phyloP scores from a whole-genome alignment of 1,140 invertebrate species.

The Plectrocnemia conspersa region DNA sequence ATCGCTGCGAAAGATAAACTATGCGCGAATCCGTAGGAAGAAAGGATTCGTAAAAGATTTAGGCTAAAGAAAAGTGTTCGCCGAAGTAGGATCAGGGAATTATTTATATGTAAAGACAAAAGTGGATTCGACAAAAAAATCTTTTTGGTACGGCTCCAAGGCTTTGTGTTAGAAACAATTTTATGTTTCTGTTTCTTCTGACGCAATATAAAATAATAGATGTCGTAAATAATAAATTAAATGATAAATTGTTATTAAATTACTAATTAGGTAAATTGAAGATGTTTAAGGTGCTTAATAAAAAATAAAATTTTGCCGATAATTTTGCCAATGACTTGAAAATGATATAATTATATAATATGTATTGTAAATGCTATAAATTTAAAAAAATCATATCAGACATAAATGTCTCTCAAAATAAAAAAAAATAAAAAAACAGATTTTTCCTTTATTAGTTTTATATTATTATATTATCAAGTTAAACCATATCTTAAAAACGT shows the following conservation, averaged over 20 bases:
- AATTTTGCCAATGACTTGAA: too few species aligned
- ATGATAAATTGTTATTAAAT: neutral
- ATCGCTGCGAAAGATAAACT: slow-evolving; percentile 27
- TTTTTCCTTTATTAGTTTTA: too few species aligned
- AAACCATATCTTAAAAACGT: too few species aligned
- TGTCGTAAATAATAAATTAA: too few species aligned
- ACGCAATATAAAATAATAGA: neutral
- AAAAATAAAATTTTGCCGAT: neutral
- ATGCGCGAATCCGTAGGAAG: slow-evolving; percentile 20
- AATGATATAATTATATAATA: too few species aligned
- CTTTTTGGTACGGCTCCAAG: too few species aligned
- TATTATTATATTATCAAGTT: too few species aligned
- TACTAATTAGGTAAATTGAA: neutral
- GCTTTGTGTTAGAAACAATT: neutral
- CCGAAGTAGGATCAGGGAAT: slow-evolving; percentile 7
- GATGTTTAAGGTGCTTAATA: neutral
- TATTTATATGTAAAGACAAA: neutral
- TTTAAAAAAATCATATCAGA: too few species aligned
- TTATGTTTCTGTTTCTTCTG: neutral
- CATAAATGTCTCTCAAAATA: too few species aligned
- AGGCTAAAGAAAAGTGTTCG: slow-evolving; percentile 2
- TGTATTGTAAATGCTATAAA: too few species aligned
- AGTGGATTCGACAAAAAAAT: neutral
- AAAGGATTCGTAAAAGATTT: slow-evolving; percentile 17
- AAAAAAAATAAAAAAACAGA: too few species aligned